Evolutionary conservation across 2,888 invertebrate genomes (phyloP).

Genomic region (Drosophila helvetica): DNA sequence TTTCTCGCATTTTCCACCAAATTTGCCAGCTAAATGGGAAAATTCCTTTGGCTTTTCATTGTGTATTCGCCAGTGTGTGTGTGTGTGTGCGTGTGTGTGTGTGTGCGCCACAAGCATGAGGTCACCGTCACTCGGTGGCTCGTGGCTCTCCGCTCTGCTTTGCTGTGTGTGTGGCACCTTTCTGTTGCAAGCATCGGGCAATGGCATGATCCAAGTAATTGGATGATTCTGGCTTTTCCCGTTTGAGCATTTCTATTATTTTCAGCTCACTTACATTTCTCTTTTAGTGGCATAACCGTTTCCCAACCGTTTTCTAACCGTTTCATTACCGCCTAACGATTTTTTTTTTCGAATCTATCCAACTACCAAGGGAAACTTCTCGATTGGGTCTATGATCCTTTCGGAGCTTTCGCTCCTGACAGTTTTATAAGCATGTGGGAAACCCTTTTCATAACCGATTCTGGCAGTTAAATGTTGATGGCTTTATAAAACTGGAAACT

Average conservation of each 20-base stretch:
- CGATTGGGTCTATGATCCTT: no score
- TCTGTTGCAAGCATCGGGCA: not conserved
- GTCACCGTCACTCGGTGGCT: not conserved
- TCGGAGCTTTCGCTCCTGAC: not conserved
- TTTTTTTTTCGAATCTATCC: not conserved
- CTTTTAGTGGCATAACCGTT: not conserved
- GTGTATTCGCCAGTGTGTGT: not conserved
- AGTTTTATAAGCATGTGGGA: not conserved
- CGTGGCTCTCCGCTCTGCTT: not conserved
- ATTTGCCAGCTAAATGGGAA: conserved; percentile 36
- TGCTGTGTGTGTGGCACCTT: not conserved
- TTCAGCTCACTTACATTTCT: not conserved
- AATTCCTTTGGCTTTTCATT: conserved; percentile 24
- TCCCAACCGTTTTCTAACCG: no score
- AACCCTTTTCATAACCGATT: not conserved
- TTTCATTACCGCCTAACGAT: not conserved
- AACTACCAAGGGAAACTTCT: no score
- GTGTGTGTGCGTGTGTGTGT: conserved; percentile 1
- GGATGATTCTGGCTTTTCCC: not conserved
- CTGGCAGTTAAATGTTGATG: not conserved
- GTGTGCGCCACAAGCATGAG: not conserved
- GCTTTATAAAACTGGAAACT: not conserved
- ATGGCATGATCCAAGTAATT: not conserved
- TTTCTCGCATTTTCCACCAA: conserved; percentile 35
- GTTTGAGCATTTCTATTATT: not conserved